These are phyloP conservation scores for Erannis defoliaria DNA, from an alignment of 2,888 invertebrate species.

Conservation along the genomic window DNA sequence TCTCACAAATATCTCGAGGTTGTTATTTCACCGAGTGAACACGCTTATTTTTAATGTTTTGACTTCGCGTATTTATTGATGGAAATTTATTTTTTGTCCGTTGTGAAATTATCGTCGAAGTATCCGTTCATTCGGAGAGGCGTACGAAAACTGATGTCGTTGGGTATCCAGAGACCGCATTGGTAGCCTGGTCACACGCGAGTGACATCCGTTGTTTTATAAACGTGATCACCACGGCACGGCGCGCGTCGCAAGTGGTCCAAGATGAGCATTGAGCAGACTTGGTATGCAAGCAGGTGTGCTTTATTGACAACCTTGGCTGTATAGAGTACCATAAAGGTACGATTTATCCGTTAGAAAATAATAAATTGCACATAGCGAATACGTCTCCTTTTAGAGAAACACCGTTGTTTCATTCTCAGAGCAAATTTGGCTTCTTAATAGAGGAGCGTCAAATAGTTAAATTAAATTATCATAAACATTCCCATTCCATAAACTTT, in stretches of 20 bases:
- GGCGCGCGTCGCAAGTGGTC: conserved; percentile 60
- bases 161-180: conserved; percentile 62
- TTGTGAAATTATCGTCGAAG: conserved; percentile 48
- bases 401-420: conserved; percentile 62
- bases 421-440: conserved; percentile 28
- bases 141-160: conserved; percentile 68
- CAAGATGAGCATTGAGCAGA: conserved; percentile 55
- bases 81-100: conserved; percentile 37
- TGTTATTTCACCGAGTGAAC: conserved; percentile 29
- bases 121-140: conserved; percentile 70
- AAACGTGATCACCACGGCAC: conserved; percentile 74
- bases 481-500: too few species aligned
- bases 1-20: conserved; percentile 41
- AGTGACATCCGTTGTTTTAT: conserved; percentile 76
- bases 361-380: conserved; percentile 62
- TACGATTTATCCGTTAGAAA: conserved; percentile 72
- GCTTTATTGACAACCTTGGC: conserved; percentile 67
- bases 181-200: conserved; percentile 75
- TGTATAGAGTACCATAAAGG: conserved; percentile 52
- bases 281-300: conserved; percentile 66
- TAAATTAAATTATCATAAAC: conserved; percentile 4
- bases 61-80: conserved; percentile 25
- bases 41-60: conserved; percentile 38
- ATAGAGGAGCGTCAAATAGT: conserved; percentile 19
- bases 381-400: conserved; percentile 57